phyloP scores from a whole-genome alignment of 2,888 invertebrate genomes.

The Dasysyrphus tricinctus region DNA sequence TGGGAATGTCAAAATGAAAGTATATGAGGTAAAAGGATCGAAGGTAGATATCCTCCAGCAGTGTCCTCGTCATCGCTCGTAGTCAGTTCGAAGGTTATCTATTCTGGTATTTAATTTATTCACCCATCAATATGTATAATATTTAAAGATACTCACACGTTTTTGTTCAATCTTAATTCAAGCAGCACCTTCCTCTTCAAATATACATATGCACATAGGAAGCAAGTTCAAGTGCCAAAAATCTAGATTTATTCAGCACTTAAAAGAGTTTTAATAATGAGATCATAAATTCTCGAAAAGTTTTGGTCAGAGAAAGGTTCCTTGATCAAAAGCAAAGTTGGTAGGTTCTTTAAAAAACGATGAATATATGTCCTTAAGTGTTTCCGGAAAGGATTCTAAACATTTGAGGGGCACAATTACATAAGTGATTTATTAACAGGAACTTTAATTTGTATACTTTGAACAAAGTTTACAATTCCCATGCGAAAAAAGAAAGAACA shows the following conservation, averaged over 20 bases:
- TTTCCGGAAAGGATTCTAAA: neutral
- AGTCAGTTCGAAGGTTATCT: constrained; percentile 9
- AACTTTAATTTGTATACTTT: no score
- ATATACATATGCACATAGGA: no score
- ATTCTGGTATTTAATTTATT: constrained; percentile 35
- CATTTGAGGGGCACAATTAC: neutral
- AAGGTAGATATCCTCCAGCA: neutral
- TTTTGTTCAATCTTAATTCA: constrained; percentile 18
- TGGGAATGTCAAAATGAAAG: constrained; percentile 35
- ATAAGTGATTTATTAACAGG: no score
- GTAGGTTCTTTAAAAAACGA: neutral
- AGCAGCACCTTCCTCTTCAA: neutral
- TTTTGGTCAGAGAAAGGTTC: neutral
- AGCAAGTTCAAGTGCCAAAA: constrained; percentile 25
- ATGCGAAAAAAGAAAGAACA: no score
- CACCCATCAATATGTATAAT: constrained; percentile 26
- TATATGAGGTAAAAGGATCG: neutral
- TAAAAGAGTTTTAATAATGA: constrained; percentile 17
- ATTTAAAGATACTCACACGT: neutral
- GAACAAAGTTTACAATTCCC: no score
- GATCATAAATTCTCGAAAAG: neutral
- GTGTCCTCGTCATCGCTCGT: neutral
- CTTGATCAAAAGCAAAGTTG: neutral
- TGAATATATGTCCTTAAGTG: neutral
- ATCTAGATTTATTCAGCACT: constrained; percentile 49